Evolutionary conservation across 2,797 vertebrate genomes (phyloP), one percentile per base, ranked within the genome.

Genomic region (Thripadectes ignobilis): DNA sequence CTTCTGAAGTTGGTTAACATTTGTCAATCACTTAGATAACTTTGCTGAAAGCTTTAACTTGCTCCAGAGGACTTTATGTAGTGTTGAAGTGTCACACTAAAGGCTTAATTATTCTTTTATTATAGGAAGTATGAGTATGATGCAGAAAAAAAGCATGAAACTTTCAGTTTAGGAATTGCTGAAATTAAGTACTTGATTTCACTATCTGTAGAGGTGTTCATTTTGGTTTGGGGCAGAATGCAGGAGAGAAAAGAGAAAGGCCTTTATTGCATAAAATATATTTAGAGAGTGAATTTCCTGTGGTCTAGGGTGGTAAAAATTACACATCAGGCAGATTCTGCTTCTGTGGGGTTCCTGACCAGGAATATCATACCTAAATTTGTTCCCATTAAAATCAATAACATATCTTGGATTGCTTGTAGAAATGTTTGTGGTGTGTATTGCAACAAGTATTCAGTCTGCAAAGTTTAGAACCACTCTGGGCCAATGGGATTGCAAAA

Each of bases 401-500:
- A 93, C 94, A 58, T 89, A 65, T 78, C 67, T 91, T 68, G 38
- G 48, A 72, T 88, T 83, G 24, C 67, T 89, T 92, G 80, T 61
- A 84, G 79, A 90, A 92, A 63, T 73, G 32, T 82, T 92, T 89
- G 58, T 73, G 84, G 71, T 86, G 45, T 89, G 34, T 86, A 86
- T 74, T 90, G 48, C 67, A 93, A n/a, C 27, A 92, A 84, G 43
- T 76, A 76, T 80, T 92, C 55, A 20, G 52, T 93, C 88, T 80
- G 62, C 80, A 73, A 84, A 67, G 74, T 75, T 95, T 77, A 93
- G 73, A 79, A 43, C 71, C 91, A 21, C 36, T 85, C 67, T 89
- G 51, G 62, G 83, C 89, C 84, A 92, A 81, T 88, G 34, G 69
- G 55, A 87, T 94, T 97, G 79, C 90, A 95, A 96, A 96, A 94